Conservation (phyloP, 2,888 invertebrate genomes). For the Bruchidius siliquastri region DNA sequence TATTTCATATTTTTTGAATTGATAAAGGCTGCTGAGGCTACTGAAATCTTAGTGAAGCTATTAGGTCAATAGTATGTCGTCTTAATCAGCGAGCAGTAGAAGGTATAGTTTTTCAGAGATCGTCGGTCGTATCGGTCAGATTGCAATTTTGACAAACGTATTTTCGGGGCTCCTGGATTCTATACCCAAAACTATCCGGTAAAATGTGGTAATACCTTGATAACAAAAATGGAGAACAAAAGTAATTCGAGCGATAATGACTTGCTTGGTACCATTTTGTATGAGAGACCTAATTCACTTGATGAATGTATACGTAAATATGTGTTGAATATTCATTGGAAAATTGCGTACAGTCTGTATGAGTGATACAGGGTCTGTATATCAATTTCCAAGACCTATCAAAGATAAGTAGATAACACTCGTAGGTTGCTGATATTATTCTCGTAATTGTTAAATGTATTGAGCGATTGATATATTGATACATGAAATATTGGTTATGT, state of each 20-base stretch:
- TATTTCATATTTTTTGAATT: too few species aligned
- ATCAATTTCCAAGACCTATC: background rate
- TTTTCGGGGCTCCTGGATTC: background rate
- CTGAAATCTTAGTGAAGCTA: too few species aligned
- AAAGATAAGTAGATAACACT: too few species aligned
- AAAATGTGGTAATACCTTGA: background rate
- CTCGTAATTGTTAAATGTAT: too few species aligned
- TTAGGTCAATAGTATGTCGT: too few species aligned
- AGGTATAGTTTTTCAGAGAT: too few species aligned
- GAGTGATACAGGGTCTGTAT: background rate
- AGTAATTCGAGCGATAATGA: background rate
- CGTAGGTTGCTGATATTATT: too few species aligned
- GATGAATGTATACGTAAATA: background rate
- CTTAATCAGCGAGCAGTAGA: too few species aligned
- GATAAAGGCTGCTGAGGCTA: too few species aligned
- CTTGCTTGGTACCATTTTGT: background rate
- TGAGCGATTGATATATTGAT: too few species aligned
- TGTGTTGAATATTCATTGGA: background rate
- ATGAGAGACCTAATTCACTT: background rate
- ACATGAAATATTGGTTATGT: too few species aligned
- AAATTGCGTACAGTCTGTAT: background rate
- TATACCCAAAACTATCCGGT: background rate
- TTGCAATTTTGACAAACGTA: background rate
- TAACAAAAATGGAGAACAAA: background rate
- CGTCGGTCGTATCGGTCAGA: too few species aligned